Base-by-base conservation (phyloP, 2,113 vertebrate genomes). In the Rana temporaria region DNA sequence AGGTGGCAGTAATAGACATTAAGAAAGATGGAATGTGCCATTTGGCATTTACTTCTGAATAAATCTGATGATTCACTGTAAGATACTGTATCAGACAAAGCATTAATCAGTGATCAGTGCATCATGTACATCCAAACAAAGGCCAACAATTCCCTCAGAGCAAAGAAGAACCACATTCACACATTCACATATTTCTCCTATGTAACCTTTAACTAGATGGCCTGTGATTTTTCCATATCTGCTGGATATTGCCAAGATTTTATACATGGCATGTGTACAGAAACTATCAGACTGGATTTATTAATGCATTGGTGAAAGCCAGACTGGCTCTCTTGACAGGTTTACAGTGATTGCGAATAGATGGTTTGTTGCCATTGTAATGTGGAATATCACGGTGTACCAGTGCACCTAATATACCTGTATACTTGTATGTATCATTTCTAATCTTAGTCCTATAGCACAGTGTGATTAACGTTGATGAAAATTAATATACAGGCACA, bases 21-120 rank as follows among this genome's bases (percentile, higher is more conserved):
- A 82, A 74, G 71, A 19, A 71, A 82, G 80, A 82, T 82, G 20
- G 55, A 82, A 82, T 75, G 24, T 34, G 26, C 80, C 70, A 75
- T 82, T 82, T 82, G 80, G 80, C 80, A 82, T 74, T 82, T 74
- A 74, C 62, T 30, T 82, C 52, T 75, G 80, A 75, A 64, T 75
- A 82, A 82, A 82, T 62, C 80, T 74, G 60, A 82, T 74, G 80
- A 82, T 82, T 82, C 70, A 75, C 62, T 57, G 80, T 66, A 82
- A 66, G 48, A 82, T 82, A 62, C 30, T 32, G 26, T 24, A 66
- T 67, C 70, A 57, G 59, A 67, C 60, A 34, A 52, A 12, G 70
- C 80, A 82, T 82, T 74, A 82, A 82, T 82, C 70, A 67, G 62
- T 71, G 62, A 82, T 82, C 80, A 75, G 70, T 66, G 70, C 62